A percentile compares a stretch with the other conserved stretches of the same genome.
phyloP scores from a whole-genome alignment of 1,140 invertebrate genomes.

The Choristoneura fumiferana region DNA sequence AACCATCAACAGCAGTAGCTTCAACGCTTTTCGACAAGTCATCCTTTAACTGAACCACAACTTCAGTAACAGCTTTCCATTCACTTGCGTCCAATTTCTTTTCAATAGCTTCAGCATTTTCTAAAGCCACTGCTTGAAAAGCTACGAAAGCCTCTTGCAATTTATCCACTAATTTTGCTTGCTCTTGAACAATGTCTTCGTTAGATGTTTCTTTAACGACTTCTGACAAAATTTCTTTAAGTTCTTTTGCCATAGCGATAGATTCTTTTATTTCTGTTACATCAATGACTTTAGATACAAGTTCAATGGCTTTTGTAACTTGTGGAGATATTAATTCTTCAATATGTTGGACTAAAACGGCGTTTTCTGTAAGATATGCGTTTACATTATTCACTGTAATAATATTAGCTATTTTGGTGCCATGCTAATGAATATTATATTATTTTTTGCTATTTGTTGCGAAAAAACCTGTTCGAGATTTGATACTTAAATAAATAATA shows the following conservation, averaged over 20 bases:
- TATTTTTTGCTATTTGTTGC: too few species aligned
- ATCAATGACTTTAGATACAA: not conserved
- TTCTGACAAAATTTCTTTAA: constrained; percentile 20
- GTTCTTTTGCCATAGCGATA: constrained; percentile 25
- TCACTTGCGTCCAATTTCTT: constrained; percentile 17
- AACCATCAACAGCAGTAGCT: too few species aligned
- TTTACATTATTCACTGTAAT: not conserved
- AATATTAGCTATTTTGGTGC: too few species aligned
- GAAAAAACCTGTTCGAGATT: too few species aligned
- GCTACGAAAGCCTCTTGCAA: constrained; percentile 22
- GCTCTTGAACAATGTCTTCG: constrained; percentile 16
- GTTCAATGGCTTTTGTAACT: not conserved
- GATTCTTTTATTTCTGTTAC: constrained; percentile 24
- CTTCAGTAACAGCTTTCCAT: constrained; percentile 25
- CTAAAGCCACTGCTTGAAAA: constrained; percentile 26
- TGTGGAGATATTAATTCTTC: not conserved
- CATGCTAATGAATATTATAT: too few species aligned
- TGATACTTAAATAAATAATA: too few species aligned
- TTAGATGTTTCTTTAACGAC: not conserved
- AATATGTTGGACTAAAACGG: not conserved
- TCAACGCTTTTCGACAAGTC: too few species aligned
- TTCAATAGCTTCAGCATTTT: constrained; percentile 25
- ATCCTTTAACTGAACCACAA: constrained; percentile 33
- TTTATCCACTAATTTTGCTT: constrained; percentile 23
- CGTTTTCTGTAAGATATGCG: not conserved